A percentile compares a stretch with the other conserved stretches of the same genome.
These are phyloP conservation scores for Leptopilina syphax DNA, from an alignment of 2,888 invertebrate species.

Conservation along the genomic window DNA sequence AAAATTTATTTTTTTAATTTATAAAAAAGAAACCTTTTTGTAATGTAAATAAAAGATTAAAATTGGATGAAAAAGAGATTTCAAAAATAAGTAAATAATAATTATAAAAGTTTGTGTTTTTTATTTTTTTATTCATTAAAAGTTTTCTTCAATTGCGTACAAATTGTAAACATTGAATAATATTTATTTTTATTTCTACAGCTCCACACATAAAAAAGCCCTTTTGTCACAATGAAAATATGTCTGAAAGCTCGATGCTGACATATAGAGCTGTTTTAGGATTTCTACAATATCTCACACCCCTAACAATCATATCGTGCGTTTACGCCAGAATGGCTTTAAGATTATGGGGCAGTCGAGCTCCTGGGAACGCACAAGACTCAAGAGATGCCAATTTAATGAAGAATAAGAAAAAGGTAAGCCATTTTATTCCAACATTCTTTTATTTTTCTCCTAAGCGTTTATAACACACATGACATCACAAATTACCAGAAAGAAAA, in stretches of 20 bases:
- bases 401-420: conserved; percentile 90
- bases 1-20: too few relatives aligned
- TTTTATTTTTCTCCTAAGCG: not conserved
- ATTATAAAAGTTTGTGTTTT: too few relatives aligned
- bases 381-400: conserved; percentile 87
- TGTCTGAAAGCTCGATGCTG: conserved; percentile 79
- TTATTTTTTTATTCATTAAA: too few relatives aligned
- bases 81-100: too few relatives aligned
- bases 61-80: too few relatives aligned
- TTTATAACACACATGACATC: not conserved
- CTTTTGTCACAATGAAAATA: conserved; percentile 80
- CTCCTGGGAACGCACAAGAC: conserved; percentile 89
- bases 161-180: too few relatives aligned
- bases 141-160: too few relatives aligned
- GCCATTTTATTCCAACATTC: conserved; percentile 47
- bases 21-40: too few relatives aligned
- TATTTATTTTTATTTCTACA: not conserved
- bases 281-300: conserved; percentile 86
- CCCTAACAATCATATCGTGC: conserved; percentile 88
- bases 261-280: conserved; percentile 80
- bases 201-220: conserved; percentile 76
- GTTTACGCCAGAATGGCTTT: conserved; percentile 90
- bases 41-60: too few relatives aligned
- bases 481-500: not conserved
- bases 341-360: conserved; percentile 87